Base-by-base conservation (phyloP, 1,140 invertebrate genomes). In the Mamestra configurata region DNA sequence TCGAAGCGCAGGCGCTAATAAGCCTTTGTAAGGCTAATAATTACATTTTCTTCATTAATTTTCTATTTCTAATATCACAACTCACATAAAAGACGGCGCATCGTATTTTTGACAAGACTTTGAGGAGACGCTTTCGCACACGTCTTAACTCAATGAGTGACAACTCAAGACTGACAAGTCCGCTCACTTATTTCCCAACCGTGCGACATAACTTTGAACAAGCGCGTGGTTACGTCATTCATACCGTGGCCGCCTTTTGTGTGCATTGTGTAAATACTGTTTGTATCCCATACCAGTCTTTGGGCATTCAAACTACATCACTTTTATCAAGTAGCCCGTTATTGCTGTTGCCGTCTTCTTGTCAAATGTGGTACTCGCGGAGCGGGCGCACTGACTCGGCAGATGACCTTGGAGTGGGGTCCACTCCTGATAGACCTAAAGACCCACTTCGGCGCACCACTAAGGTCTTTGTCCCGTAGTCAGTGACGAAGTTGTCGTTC, bases 401-500 rank as follows among this genome's bases (percentile, higher is more conserved):
- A 51, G 96, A 96, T 5, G 96, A 96, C 80, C 96, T 94, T 3
- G 96, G 96, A 80, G 97, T 97, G 20, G 97, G 96, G 79, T 97
- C 96, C 1, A 96, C 95, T 43, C 95, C 96, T 5, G 96, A 96
- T 77, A 96, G 96, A 24, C 97, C 96, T 81, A 97, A 95, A 20
- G 97, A 97, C 35, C 97, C 97, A 86, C 97, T 97, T 76, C 96
- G 94, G 79, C 96, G 95, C 3, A 97, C 96, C 20, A 97, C 96
- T 37, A 97, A 93, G 1, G 97, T 96, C 82, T 96, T 96, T 0
- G 96, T 96, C 15, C 96, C 96, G 79, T 96, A 96, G 81, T 96
- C 96, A 0, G 96, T 96, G 72, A 96, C 93, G 84, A 96, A 96
- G 79, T 96, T 96, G 70, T 96, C 96, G 84, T 96, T 96, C 61